A percentile compares a stretch with the other conserved stretches of the same genome.
These are phyloP conservation scores for Galerucella nymphaeae DNA, from an alignment of 2,888 invertebrate genomes.

Conservation along the genomic window DNA sequence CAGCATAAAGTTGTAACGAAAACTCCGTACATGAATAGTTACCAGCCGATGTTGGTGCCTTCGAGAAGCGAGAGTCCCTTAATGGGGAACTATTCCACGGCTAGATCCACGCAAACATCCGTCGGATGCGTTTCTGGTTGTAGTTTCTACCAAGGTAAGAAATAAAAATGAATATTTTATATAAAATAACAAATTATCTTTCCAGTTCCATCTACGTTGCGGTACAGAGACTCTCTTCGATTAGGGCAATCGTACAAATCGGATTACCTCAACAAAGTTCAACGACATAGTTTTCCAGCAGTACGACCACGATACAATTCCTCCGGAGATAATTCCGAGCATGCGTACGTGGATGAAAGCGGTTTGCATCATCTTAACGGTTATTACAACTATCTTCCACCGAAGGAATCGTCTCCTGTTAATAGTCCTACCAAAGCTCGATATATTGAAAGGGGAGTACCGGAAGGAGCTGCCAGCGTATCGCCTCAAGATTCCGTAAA, in stretches of 20 bases:
- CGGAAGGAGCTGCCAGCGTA: slow-evolving; percentile 80
- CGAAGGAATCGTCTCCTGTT: slow-evolving; percentile 62
- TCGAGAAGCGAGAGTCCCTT: slow-evolving; percentile 63
- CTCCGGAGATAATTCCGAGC: slow-evolving; percentile 31
- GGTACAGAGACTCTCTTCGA: slow-evolving; percentile 35
- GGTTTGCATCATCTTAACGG: slow-evolving; percentile 55
- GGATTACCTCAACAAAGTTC: slow-evolving; percentile 46
- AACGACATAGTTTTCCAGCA: slow-evolving; percentile 60
- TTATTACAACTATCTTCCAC: slow-evolving; percentile 53
- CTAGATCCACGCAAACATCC: slow-evolving; percentile 62
- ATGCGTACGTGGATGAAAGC: slow-evolving; percentile 30
- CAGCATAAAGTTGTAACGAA: slow-evolving; percentile 30
- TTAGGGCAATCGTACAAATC: slow-evolving; percentile 35
- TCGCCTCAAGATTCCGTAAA: slow-evolving; percentile 71
- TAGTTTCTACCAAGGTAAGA: slow-evolving; percentile 46
- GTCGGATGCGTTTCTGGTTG: slow-evolving; percentile 54
- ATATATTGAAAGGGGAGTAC: slow-evolving; percentile 74
- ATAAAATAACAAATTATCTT: slow-evolving; percentile 2
- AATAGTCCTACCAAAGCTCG: slow-evolving; percentile 69
- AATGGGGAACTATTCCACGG: slow-evolving; percentile 61
- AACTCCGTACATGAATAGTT: slow-evolving; percentile 34
- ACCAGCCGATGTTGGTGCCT: slow-evolving; percentile 48
- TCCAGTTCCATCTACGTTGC: slow-evolving; percentile 33
- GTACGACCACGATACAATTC: slow-evolving; percentile 50
- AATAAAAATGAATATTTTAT: background rate